Percentiles rank a stretch among this genome's conserved stretches.
phyloP scores from a whole-genome alignment of 92 coral and sea anemone genomes.

The Phymanthus crucifer region DNA sequence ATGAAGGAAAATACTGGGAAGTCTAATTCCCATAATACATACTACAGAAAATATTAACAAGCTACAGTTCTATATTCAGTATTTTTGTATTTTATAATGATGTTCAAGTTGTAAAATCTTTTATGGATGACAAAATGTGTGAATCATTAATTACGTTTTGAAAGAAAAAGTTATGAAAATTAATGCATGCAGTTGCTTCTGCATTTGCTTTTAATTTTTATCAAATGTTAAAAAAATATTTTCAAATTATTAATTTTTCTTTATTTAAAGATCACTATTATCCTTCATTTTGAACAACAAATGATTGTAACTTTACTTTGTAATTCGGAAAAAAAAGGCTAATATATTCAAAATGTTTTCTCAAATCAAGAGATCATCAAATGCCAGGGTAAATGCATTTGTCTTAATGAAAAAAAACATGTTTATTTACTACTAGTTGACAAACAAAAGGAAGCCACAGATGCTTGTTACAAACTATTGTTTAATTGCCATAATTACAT shows the following conservation, averaged over 20 bases:
- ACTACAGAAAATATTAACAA: too few relatives aligned
- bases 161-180: background rate
- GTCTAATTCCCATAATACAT: too few relatives aligned
- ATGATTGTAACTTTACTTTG: background rate
- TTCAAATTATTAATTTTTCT: background rate
- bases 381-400: too few relatives aligned
- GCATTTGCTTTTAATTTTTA: background rate
- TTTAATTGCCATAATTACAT: too few relatives aligned
- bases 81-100: background rate
- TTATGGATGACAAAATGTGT: background rate
- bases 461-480: too few relatives aligned
- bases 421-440: too few relatives aligned
- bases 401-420: too few relatives aligned
- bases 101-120: background rate
- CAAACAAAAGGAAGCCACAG: too few relatives aligned
- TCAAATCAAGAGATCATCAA: too few relatives aligned
- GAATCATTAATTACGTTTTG: background rate
- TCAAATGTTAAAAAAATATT: background rate
- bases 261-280: background rate
- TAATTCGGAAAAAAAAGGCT: too few relatives aligned
- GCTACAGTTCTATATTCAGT: background rate
- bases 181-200: background rate
- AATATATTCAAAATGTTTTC: too few relatives aligned
- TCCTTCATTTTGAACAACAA: background rate
- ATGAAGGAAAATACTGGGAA: too few relatives aligned